phyloP scores from a whole-genome alignment of 2,888 invertebrate genomes.

The Drosophila dives region DNA sequence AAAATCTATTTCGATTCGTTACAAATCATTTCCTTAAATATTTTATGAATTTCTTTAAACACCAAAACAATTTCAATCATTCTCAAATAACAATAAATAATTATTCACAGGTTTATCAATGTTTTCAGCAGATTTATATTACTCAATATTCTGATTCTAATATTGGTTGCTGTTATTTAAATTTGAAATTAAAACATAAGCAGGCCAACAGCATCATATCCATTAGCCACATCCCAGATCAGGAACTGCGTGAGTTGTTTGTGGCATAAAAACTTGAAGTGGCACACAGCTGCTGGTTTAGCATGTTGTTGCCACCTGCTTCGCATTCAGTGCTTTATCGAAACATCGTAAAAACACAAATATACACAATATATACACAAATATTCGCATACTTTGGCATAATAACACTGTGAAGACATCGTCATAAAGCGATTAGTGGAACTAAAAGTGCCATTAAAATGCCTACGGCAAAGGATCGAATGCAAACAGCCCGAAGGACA shows the following conservation, averaged over 20 bases:
- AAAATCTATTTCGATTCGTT: neutral
- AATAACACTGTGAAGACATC: conserved; percentile 58
- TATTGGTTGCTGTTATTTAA: conserved; percentile 10
- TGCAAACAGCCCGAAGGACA: conserved; percentile 43
- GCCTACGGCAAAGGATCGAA: conserved; percentile 45
- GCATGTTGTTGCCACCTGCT: conserved; percentile 43
- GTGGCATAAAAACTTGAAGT: conserved; percentile 44
- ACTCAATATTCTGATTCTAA: neutral
- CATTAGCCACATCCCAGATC: conserved; percentile 17
- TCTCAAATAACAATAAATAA: neutral
- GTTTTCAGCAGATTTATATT: neutral
- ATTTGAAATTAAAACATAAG: conserved; percentile 30
- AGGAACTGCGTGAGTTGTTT: conserved; percentile 21
- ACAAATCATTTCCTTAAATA: neutral
- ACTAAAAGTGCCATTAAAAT: conserved; percentile 78
- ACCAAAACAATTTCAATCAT: neutral
- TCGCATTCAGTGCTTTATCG: conserved; percentile 13
- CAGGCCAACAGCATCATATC: conserved; percentile 33
- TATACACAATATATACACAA: conserved; percentile 9
- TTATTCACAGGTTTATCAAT: neutral
- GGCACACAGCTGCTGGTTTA: conserved; percentile 39
- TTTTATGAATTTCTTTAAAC: neutral
- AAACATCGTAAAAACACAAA: conserved; percentile 19
- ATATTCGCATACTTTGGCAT: neutral
- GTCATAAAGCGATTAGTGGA: conserved; percentile 76